A percentile compares a stretch with the other conserved stretches of the same genome.
phyloP scores from a whole-genome alignment of 2,113 vertebrate genomes.

The Edolisoma coerulescens region DNA sequence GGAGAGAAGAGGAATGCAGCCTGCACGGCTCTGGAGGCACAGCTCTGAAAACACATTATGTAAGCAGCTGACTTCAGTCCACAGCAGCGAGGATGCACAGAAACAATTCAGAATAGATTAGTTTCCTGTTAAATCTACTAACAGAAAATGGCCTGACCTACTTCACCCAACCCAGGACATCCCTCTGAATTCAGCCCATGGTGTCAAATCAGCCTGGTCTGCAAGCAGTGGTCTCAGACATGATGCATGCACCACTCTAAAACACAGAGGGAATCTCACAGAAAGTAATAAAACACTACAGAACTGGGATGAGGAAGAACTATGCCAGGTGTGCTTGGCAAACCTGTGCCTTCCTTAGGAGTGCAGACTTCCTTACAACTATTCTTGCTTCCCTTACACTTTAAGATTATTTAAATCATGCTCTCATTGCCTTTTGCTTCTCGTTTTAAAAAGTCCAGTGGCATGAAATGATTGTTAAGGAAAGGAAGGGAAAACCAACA shows the following conservation, averaged over 20 bases:
- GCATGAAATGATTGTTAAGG: not conserved
- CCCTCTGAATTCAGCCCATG: not conserved
- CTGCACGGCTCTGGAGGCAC: not conserved
- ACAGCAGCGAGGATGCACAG: not conserved
- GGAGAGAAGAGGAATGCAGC: slow-evolving; percentile 21
- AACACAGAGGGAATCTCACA: not conserved
- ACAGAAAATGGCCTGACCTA: not conserved
- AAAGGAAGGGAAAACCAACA: not conserved
- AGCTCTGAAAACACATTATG: slow-evolving; percentile 5
- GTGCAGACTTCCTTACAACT: not conserved
- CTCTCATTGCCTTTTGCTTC: not conserved
- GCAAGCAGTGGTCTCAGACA: not conserved
- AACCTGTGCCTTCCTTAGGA: not conserved
- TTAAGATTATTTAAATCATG: not conserved
- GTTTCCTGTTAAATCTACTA: not conserved
- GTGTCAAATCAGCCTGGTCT: not conserved
- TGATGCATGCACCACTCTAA: fast-evolving
- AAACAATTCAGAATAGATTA: not conserved
- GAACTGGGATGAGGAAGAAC: not conserved
- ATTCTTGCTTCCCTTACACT: not conserved
- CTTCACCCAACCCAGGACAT: not conserved
- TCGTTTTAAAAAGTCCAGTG: not conserved
- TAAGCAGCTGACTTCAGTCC: not conserved
- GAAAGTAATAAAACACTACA: not conserved
- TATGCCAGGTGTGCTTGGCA: not conserved